Evolutionary conservation across 2,113 vertebrate species (phyloP).

Genomic region (Tympanuchus pallidicinctus): DNA sequence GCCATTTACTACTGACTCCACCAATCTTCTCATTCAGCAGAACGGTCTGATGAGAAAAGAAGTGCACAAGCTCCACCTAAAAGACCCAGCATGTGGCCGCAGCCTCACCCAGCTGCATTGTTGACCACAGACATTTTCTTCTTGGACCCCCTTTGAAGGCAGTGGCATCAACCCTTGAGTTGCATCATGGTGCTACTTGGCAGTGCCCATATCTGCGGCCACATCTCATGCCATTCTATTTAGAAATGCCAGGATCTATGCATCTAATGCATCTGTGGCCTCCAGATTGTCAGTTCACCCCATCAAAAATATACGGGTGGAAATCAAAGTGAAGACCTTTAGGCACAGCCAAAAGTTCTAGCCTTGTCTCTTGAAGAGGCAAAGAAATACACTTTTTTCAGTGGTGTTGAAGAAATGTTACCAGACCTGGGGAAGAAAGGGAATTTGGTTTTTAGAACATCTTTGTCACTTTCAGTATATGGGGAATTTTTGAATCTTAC

Average conservation of each 20-base stretch:
- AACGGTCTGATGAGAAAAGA: neutral
- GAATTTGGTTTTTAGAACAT: rapidly evolving
- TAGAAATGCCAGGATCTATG: neutral
- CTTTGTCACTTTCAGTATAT: neutral
- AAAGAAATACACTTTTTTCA: no score
- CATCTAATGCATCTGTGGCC: neutral
- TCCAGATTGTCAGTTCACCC: neutral
- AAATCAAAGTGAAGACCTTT: no score
- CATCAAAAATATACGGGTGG: no score
- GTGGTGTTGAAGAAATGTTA: neutral
- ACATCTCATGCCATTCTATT: neutral
- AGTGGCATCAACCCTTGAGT: neutral
- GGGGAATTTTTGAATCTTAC: neutral
- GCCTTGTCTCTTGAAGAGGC: no score
- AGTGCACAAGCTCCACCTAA: neutral
- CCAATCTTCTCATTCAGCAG: neutral
- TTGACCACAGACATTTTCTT: neutral
- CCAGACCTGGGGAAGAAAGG: neutral
- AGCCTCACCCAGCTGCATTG: neutral
- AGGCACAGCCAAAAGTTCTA: no score
- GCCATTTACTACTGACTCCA: neutral
- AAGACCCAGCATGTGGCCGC: neutral
- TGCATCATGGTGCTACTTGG: neutral
- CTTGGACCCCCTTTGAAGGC: neutral
- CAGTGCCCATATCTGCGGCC: neutral